Evolutionary conservation across 1,140 invertebrate species (phyloP).

Genomic region (Pemphigus obesinymphae): DNA sequence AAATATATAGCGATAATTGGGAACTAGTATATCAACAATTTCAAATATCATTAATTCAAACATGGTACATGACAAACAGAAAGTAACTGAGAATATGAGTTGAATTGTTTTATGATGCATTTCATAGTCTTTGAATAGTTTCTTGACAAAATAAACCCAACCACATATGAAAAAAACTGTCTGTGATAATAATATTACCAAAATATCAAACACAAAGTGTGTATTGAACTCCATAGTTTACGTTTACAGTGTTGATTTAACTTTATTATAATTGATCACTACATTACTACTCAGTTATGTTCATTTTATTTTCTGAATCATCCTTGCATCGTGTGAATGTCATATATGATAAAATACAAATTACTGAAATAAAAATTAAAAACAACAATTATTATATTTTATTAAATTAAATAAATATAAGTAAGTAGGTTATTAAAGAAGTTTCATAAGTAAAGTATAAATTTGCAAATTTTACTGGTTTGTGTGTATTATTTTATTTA

Average conservation of each 20-base stretch:
- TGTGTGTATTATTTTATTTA: too few relatives aligned
- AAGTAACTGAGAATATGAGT: constrained; percentile 93
- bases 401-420: too few relatives aligned
- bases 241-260: neutral
- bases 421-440: too few relatives aligned
- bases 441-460: too few relatives aligned
- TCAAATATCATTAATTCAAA: constrained; percentile 99
- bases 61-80: constrained; percentile 97
- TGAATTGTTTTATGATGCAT: constrained; percentile 91
- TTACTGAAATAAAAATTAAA: too few relatives aligned
- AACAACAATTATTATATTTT: too few relatives aligned
- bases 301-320: neutral
- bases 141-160: constrained; percentile 98
- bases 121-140: constrained; percentile 97
- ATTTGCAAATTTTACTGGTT: too few relatives aligned
- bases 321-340: neutral
- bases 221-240: constrained; percentile 13
- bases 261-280: neutral
- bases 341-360: too few relatives aligned
- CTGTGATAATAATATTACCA: constrained; percentile 57
- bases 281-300: neutral
- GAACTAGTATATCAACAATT: constrained; percentile 85
- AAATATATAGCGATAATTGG: constrained; percentile 90
- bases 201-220: constrained; percentile 16
- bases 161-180: constrained; percentile 91